A percentile compares a stretch with the other conserved stretches of the same genome.
These are phyloP conservation scores for Leptogaster cylindrica DNA, from an alignment of 2,888 invertebrate species.

Conservation along the genomic window DNA sequence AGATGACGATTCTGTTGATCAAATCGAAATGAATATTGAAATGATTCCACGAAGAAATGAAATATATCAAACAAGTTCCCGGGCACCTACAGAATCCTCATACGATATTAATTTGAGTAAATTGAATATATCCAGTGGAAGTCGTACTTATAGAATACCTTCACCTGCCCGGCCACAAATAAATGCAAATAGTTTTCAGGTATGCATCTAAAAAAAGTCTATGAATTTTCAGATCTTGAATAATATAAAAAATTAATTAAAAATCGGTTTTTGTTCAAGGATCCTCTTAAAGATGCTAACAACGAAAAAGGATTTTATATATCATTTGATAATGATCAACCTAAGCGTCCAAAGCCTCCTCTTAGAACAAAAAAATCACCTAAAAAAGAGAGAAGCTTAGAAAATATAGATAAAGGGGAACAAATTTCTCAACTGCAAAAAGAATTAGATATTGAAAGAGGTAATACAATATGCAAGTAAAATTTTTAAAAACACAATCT, in stretches of 20 bases:
- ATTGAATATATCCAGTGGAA: conserved; percentile 85
- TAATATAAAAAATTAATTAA: too few species aligned
- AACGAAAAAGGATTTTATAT: conserved; percentile 90
- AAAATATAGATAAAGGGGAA: conserved; percentile 57
- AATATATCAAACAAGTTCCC: conserved; percentile 51
- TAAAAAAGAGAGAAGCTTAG: conserved; percentile 70
- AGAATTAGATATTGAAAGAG: conserved; percentile 60
- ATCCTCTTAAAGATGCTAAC: conserved; percentile 62
- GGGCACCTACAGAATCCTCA: conserved; percentile 58
- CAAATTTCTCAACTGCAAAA: conserved; percentile 62
- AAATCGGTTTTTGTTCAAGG: too few species aligned
- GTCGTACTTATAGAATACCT: conserved; percentile 85
- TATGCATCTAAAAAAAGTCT: conserved; percentile 42
- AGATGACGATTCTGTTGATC: conserved; percentile 63
- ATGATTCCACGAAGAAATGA: conserved; percentile 54
- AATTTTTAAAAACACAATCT: too few species aligned
- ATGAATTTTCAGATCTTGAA: conserved; percentile 47
- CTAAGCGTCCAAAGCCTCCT: conserved; percentile 88
- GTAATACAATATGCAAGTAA: too few species aligned
- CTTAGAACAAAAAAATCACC: conserved; percentile 80
- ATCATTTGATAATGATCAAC: conserved; percentile 87
- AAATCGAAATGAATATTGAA: conserved; percentile 60
- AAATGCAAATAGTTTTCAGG: conserved; percentile 75
- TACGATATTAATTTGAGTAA: conserved; percentile 74
- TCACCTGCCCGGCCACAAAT: conserved; percentile 82